Percentiles rank a stretch among this genome's conserved stretches.
Conservation (phyloP, 2,888 invertebrate genomes). For the Watsonalla cultraria region DNA sequence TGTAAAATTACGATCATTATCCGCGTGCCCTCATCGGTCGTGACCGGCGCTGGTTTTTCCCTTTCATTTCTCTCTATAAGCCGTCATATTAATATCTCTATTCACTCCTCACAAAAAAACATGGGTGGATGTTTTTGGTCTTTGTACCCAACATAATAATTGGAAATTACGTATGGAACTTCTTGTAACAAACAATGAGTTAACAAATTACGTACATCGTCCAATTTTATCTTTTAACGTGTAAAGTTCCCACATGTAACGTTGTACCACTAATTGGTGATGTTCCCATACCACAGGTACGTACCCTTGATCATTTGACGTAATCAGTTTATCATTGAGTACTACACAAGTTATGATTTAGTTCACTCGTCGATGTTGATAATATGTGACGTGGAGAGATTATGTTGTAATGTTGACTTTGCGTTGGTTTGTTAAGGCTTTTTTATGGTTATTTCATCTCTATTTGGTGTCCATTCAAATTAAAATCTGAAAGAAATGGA, state of each 20-base stretch:
- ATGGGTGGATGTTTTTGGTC: too few species aligned
- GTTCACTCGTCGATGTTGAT: slow-evolving; percentile 25
- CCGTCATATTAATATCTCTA: too few species aligned
- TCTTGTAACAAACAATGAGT: neutral
- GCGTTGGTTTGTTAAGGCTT: too few species aligned
- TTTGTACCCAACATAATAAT: too few species aligned
- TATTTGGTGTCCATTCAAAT: too few species aligned
- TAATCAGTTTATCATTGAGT: slow-evolving; percentile 32
- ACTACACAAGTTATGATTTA: slow-evolving; percentile 39
- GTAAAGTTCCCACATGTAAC: slow-evolving; percentile 2
- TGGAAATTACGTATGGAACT: neutral
- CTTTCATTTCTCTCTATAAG: too few species aligned
- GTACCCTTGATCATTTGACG: slow-evolving; percentile 6
- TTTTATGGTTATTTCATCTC: too few species aligned
- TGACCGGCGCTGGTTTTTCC: too few species aligned
- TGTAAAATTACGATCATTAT: too few species aligned
- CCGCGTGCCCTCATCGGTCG: too few species aligned
- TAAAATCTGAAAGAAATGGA: too few species aligned
- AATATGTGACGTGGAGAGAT: slow-evolving; percentile 1
- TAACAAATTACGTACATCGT: neutral
- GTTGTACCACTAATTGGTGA: slow-evolving; percentile 17
- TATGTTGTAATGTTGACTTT: neutral
- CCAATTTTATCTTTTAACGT: neutral
- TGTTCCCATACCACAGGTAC: slow-evolving; percentile 17
- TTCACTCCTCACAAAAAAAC: too few species aligned